phyloP scores from a whole-genome alignment of 2,113 vertebrate genomes.

The Percopsis transmontana region DNA sequence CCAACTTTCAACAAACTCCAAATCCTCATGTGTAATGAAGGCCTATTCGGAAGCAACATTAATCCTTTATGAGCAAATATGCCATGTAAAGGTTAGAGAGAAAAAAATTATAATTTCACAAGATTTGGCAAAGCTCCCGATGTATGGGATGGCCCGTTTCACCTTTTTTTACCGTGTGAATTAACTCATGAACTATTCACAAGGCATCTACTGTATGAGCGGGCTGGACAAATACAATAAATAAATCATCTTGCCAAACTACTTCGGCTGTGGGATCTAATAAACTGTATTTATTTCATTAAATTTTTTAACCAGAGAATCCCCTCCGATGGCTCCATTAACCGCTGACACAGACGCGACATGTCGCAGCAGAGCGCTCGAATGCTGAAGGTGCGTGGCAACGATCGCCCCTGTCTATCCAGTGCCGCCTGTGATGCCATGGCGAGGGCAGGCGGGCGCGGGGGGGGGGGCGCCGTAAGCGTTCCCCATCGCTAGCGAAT shows the following conservation, averaged over 20 bases:
- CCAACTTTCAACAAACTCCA: conserved; percentile 19
- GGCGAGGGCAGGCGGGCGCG: conserved; percentile 65
- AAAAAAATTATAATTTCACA: conserved; percentile 17
- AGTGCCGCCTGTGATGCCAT: conserved; percentile 60
- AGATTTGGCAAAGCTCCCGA: conserved; percentile 40
- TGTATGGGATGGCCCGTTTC: conserved; percentile 26
- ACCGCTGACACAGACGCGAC: conserved; percentile 14
- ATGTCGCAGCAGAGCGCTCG: conserved; percentile 39
- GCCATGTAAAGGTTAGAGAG: conserved; percentile 28
- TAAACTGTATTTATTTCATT: conserved; percentile 5
- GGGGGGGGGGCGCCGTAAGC: conserved; percentile 67
- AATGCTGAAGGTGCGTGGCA: conserved; percentile 56
- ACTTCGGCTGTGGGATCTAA: conserved; percentile 19
- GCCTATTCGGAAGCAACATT: conserved; percentile 23
- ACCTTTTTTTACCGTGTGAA: conserved; percentile 63
- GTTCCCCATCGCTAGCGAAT: conserved; percentile 53
- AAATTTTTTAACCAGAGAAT: not conserved
- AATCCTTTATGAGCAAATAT: conserved; percentile 50
- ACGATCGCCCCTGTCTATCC: conserved; percentile 48
- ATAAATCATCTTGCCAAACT: conserved; percentile 51
- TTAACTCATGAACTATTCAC: conserved; percentile 68
- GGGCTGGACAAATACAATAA: conserved; percentile 35
- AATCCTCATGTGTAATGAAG: conserved; percentile 17
- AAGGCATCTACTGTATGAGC: conserved; percentile 39
- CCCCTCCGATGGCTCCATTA: conserved; percentile 10